Evolutionary conservation across 2,113 vertebrate genomes (phyloP).

Genomic region (Sorex fumeus): DNA sequence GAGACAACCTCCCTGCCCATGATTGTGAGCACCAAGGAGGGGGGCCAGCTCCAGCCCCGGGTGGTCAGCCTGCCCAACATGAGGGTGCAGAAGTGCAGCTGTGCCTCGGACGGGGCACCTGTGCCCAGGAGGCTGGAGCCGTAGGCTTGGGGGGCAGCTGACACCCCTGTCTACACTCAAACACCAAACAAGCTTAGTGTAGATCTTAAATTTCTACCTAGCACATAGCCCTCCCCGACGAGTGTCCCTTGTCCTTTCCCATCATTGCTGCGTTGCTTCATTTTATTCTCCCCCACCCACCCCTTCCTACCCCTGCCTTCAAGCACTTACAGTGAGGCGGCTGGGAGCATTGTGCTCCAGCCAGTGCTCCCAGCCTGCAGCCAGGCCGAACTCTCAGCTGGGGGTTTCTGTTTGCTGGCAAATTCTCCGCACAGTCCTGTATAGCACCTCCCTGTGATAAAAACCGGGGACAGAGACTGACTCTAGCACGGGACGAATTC

Average conservation of each 20-base stretch:
- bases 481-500: not conserved
- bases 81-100: conserved; percentile 78
- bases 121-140: conserved; percentile 65
- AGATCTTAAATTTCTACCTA: conserved; percentile 40
- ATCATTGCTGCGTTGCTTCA: not conserved
- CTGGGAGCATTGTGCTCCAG: not conserved
- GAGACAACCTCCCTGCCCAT: conserved; percentile 65
- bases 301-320: not conserved
- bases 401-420: not conserved
- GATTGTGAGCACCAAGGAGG: conserved; percentile 66
- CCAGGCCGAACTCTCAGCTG: not conserved
- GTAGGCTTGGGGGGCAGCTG: not conserved
- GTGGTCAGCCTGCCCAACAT: conserved; percentile 81
- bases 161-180: not conserved
- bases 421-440: not conserved
- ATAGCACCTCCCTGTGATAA: not conserved
- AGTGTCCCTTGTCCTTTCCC: not conserved
- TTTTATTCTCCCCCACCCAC: not conserved
- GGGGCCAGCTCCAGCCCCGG: conserved; percentile 35
- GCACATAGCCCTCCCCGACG: not conserved
- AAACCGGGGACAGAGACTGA: not conserved
- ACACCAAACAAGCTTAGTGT: not conserved
- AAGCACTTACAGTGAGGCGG: conserved; percentile 78
- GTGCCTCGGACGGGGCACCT: conserved; percentile 54
- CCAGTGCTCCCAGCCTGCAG: not conserved